Percentiles rank a stretch among this genome's conserved stretches.
Conservation (phyloP, 1,140 invertebrate species). For the Heliconius eleuchia region DNA sequence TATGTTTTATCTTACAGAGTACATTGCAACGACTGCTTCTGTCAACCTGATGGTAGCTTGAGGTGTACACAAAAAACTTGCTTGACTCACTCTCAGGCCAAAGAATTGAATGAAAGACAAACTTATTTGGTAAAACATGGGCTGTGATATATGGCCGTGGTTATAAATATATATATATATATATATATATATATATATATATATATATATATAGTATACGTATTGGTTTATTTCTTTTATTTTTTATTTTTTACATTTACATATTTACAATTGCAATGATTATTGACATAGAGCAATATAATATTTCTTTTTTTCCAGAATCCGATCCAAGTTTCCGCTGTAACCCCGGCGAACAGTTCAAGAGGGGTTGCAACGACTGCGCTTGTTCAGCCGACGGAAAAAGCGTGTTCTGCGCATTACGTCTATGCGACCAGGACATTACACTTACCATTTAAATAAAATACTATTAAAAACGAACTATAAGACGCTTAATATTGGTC, state of each 20-base stretch:
- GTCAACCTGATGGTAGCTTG: constrained; percentile 50
- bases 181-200: too few relatives aligned
- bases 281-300: too few relatives aligned
- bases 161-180: too few relatives aligned
- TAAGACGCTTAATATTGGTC: constrained; percentile 1
- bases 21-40: constrained; percentile 67
- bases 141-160: constrained; percentile 15
- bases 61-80: constrained; percentile 61
- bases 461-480: neutral
- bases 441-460: constrained; percentile 23
- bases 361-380: constrained; percentile 79
- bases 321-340: constrained; percentile 73
- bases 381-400: constrained; percentile 79
- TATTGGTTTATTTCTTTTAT: too few relatives aligned
- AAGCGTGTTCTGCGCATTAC: constrained; percentile 73
- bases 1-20: constrained; percentile 42
- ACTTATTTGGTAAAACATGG: constrained; percentile 49
- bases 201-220: too few relatives aligned
- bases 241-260: too few relatives aligned
- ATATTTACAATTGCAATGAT: too few relatives aligned
- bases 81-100: constrained; percentile 53
- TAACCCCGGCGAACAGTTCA: constrained; percentile 79
- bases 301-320: constrained; percentile 37
- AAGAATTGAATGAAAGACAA: constrained; percentile 27
- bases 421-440: constrained; percentile 59